A percentile compares a stretch with the other conserved stretches of the same genome.
These are phyloP conservation scores for Dromococcyx pavoninus DNA, from an alignment of 2,797 vertebrate species.

Conservation along the genomic window DNA sequence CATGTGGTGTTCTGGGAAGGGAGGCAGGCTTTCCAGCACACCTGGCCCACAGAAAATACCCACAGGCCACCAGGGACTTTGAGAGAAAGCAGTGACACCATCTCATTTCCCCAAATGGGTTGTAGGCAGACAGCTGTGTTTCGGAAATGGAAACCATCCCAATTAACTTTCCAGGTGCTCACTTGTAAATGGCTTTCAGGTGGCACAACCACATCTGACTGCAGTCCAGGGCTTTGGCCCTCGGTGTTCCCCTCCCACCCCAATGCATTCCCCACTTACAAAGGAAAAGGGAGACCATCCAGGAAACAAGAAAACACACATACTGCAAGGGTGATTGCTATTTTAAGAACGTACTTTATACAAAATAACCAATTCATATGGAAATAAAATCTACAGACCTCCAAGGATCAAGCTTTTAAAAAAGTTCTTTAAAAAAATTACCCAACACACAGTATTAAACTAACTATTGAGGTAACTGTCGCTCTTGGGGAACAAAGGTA, in stretches of 20 bases:
- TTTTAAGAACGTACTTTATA: constrained; percentile 84
- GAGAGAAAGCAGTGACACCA: not conserved
- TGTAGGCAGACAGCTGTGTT: not conserved
- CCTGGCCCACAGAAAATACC: not conserved
- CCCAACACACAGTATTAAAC: constrained; percentile 77
- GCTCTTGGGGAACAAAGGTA: constrained; percentile 77
- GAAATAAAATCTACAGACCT: constrained; percentile 85
- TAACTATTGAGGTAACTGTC: constrained; percentile 84
- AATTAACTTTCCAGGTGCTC: constrained; percentile 11
- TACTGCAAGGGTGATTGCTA: constrained; percentile 61
- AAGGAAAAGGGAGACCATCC: constrained; percentile 23
- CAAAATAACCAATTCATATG: constrained; percentile 85
- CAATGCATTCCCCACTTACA: not conserved
- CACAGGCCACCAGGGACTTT: not conserved
- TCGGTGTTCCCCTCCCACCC: not conserved
- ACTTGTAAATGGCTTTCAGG: constrained; percentile 27
- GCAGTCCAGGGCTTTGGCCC: not conserved
- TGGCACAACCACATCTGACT: not conserved
- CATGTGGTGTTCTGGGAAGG: accelerated
- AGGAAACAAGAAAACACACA: constrained; percentile 65
- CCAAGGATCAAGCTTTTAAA: constrained; percentile 78
- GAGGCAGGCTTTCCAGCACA: not conserved
- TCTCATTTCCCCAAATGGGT: not conserved
- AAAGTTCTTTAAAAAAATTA: constrained; percentile 79
- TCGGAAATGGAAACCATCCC: not conserved